Base-by-base conservation (phyloP, 2,888 invertebrate genomes). In the Trichogramma evanescens region DNA sequence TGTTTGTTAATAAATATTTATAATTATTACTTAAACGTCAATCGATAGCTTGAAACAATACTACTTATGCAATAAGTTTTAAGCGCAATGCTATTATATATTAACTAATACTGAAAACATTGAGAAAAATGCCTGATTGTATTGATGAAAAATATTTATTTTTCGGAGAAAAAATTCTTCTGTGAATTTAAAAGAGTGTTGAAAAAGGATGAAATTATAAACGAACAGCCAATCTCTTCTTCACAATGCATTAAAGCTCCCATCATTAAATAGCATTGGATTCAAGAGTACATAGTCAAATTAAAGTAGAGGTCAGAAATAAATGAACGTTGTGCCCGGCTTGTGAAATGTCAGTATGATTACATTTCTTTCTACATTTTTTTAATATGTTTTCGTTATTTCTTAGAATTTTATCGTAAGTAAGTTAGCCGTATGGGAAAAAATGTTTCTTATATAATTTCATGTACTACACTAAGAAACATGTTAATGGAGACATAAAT, bases 401-500 rank as follows among this genome's bases (percentile, higher is more conserved):
- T 66, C 42, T 63, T 58, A 61, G 61, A 60, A 58, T 63, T 63
- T 61, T 64, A 63, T 61, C 63, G 56, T 59, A 2, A 65, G 65
- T 49, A 6, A 56, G 13, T 64, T 62, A 64, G 62, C n/a, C 50
- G 46, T 43, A 44, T 43, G 59, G 42, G 63, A 66, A 50, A 58
- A 61, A 41, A 61, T 61, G 54, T 38, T 44, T 62, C 45, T 63
- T 63, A 63, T 49, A 51, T 61, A 58, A 55, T 54, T 57, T 65
- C 56, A 57, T 59, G 38, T 58, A 54, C 56, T 26, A 26, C 26
- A 26, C 26, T 26, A 26, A 26, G 26, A 26, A 1, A 26, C 26
- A 26, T 26, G 26, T 26, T 26, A 26, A 26, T 26, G 26, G 26
- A 67, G 67, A 67, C 66, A 64, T 68, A 50, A 65, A 65, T 64